phyloP scores from a whole-genome alignment of 2,797 vertebrate species.

The Pangasius mekongensis region DNA sequence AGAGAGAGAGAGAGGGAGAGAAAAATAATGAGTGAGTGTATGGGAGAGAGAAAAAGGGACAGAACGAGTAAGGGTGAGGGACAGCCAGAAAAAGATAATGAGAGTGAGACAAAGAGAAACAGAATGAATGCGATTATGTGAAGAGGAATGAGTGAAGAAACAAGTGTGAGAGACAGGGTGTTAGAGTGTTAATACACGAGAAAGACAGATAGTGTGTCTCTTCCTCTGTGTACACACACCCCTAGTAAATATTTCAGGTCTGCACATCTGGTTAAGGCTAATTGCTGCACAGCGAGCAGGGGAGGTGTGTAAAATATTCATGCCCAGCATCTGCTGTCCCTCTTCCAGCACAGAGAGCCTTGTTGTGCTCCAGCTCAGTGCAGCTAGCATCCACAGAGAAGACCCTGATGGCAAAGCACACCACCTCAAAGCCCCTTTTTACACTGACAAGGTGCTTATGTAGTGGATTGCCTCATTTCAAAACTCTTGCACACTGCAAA shows the following conservation, averaged over 20 bases:
- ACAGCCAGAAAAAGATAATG: slow-evolving; percentile 5
- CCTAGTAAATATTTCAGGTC: slow-evolving; percentile 82
- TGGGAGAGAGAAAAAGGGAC: background rate
- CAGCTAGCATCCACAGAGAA: background rate
- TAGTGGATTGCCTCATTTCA: background rate
- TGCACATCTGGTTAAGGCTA: slow-evolving; percentile 82
- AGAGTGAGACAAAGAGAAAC: slow-evolving; percentile 7
- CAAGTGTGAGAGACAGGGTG: slow-evolving; percentile 12
- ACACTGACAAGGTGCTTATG: background rate
- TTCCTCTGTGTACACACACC: slow-evolving; percentile 29
- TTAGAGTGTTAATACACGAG: slow-evolving; percentile 17
- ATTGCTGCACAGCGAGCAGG: slow-evolving; percentile 70
- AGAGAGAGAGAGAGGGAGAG: background rate
- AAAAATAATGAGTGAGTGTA: background rate
- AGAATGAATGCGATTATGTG: background rate
- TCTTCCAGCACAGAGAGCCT: slow-evolving; percentile 52
- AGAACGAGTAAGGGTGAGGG: background rate
- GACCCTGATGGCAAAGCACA: background rate
- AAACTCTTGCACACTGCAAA: too few species aligned
- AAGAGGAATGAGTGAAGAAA: slow-evolving; percentile 21
- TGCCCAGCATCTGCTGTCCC: slow-evolving; percentile 77
- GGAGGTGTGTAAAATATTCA: slow-evolving; percentile 76
- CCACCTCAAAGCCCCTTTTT: background rate
- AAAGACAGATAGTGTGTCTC: slow-evolving; percentile 12
- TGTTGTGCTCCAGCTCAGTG: slow-evolving; percentile 14